Conservation (phyloP, 2,888 invertebrate genomes). For the Oxyteleia sp. region DNA sequence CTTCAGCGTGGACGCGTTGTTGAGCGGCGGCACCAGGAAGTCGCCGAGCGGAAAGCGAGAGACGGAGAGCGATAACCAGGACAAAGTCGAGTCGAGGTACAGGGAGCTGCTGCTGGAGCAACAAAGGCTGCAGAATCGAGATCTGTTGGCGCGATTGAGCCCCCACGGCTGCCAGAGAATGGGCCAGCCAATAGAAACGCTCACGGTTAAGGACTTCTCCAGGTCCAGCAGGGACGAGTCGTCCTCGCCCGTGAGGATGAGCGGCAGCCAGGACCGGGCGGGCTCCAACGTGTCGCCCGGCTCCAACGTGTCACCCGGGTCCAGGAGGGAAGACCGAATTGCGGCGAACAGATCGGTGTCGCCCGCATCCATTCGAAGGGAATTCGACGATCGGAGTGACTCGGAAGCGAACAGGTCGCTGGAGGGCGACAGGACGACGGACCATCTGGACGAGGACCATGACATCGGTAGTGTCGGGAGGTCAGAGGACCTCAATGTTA, state of each 20-base stretch:
- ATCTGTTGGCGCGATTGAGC: slow-evolving; percentile 83
- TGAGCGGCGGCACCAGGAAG: slow-evolving; percentile 87
- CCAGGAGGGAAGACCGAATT: slow-evolving; percentile 76
- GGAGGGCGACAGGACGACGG: slow-evolving; percentile 83
- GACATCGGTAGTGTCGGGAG: slow-evolving; percentile 84
- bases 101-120: slow-evolving; percentile 84
- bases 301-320: slow-evolving; percentile 71
- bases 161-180: slow-evolving; percentile 80
- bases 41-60: slow-evolving; percentile 70
- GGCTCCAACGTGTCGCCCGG: slow-evolving; percentile 70
- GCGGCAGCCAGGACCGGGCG: slow-evolving; percentile 75
- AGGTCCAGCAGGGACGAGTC: slow-evolving; percentile 82
- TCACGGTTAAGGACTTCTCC: slow-evolving; percentile 85
- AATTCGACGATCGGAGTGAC: slow-evolving; percentile 85
- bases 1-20: slow-evolving; percentile 92
- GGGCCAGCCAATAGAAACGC: slow-evolving; percentile 73
- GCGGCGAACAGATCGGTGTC: slow-evolving; percentile 82
- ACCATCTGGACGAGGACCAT: slow-evolving; percentile 84
- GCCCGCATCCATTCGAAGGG: slow-evolving; percentile 80
- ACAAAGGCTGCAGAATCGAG: slow-evolving; percentile 83
- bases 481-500: slow-evolving; percentile 86
- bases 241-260: slow-evolving; percentile 81
- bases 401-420: slow-evolving; percentile 85
- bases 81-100: slow-evolving; percentile 83
- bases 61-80: slow-evolving; percentile 53